Evolutionary conservation across 1,140 invertebrate genomes (phyloP).

Genomic region (Metaphire vulgaris): DNA sequence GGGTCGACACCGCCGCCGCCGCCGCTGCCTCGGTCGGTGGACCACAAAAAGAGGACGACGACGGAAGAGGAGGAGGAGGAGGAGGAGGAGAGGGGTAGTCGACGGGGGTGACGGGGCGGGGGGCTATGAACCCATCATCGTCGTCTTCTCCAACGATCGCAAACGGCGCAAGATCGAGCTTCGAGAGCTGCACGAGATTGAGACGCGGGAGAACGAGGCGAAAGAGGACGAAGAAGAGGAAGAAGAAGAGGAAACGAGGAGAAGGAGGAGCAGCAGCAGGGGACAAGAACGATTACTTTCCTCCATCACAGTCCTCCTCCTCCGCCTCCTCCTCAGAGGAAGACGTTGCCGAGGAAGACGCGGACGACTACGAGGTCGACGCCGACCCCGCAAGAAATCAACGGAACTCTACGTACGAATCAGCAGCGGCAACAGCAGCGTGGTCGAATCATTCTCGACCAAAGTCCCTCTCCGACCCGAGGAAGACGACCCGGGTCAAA

Average conservation of each 20-base stretch:
- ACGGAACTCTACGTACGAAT: background rate
- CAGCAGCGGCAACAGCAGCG: background rate
- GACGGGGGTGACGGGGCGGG: background rate
- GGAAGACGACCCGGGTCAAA: background rate
- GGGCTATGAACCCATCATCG: conserved; percentile 1
- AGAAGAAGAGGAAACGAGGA: no score
- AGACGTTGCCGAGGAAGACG: background rate
- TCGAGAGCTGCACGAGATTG: background rate
- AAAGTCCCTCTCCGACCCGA: background rate
- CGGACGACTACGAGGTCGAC: background rate
- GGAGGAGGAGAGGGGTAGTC: conserved; percentile 1
- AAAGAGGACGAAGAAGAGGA: no score
- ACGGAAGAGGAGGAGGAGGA: conserved; percentile 8
- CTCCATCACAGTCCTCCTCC: background rate
- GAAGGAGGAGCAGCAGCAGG: no score
- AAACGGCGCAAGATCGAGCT: background rate
- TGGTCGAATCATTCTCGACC: background rate
- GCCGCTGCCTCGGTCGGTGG: background rate
- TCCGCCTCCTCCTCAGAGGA: background rate
- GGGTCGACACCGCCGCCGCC: conserved; percentile 12
- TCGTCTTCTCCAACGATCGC: conserved; percentile 7
- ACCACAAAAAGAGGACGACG: background rate
- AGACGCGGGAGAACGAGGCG: background rate
- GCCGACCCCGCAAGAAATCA: background rate
- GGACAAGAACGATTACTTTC: background rate